A percentile compares a stretch with the other conserved stretches of the same genome.
phyloP scores from a whole-genome alignment of 2,113 vertebrate genomes.

The Acanthochromis polyacanthus region DNA sequence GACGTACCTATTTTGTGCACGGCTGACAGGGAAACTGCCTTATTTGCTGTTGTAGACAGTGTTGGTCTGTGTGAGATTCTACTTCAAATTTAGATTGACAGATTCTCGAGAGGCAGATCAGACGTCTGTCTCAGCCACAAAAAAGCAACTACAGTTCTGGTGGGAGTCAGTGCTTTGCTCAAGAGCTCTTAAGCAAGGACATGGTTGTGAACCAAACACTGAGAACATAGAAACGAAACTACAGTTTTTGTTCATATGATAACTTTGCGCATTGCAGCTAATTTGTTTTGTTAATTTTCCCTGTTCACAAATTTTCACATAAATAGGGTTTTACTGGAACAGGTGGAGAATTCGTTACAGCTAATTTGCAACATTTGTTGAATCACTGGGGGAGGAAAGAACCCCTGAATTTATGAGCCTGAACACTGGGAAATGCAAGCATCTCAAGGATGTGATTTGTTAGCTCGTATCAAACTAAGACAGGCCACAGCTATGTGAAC shows the following conservation, averaged over 20 bases:
- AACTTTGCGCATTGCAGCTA: neutral
- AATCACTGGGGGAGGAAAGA: conserved; percentile 26
- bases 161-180: neutral
- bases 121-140: neutral
- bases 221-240: neutral
- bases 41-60: neutral
- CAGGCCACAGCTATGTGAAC: conserved; percentile 22
- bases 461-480: conserved; percentile 37
- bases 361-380: conserved; percentile 65
- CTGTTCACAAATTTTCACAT: conserved; percentile 25
- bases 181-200: neutral
- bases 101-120: neutral
- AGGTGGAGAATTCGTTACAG: conserved; percentile 61
- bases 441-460: conserved; percentile 48
- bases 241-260: neutral
- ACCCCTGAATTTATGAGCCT: conserved; percentile 27
- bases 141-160: neutral
- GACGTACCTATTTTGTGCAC: neutral
- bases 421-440: conserved; percentile 9
- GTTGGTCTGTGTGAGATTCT: neutral
- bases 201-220: neutral
- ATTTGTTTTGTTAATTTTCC: conserved; percentile 32
- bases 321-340: conserved; percentile 38
- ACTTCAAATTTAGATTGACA: neutral
- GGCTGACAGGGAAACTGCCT: neutral